Evolutionary conservation across 1,140 invertebrate species (phyloP).

Genomic region (Linepithema humile): DNA sequence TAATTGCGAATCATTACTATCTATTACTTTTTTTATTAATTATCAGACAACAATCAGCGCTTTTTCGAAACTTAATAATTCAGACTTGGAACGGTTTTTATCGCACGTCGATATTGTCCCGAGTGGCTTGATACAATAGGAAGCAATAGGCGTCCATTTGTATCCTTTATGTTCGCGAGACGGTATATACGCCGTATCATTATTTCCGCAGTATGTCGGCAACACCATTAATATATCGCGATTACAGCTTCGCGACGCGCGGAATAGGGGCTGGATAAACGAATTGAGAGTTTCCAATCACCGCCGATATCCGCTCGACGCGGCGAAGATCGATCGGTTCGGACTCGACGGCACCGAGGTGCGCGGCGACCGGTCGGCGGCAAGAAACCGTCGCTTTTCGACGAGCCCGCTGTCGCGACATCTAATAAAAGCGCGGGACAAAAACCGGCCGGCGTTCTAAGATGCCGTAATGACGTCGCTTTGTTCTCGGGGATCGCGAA

Average conservation of each 20-base stretch:
- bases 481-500: not conserved
- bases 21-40: not conserved
- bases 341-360: slow-evolving; percentile 18
- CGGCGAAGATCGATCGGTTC: slow-evolving; percentile 43
- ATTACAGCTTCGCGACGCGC: slow-evolving; percentile 21
- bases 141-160: not conserved
- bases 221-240: slow-evolving; percentile 42
- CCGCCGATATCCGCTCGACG: slow-evolving; percentile 6
- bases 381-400: slow-evolving; percentile 40
- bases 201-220: slow-evolving; percentile 19
- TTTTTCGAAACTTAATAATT: not conserved
- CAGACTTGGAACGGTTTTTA: not conserved
- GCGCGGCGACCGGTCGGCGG: not conserved
- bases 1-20: not conserved
- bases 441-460: slow-evolving; percentile 40
- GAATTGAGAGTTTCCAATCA: slow-evolving; percentile 49
- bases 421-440: slow-evolving; percentile 50
- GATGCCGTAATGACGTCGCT: slow-evolving; percentile 46
- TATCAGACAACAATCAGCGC: not conserved
- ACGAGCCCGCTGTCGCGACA: slow-evolving; percentile 50
- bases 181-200: not conserved
- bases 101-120: not conserved
- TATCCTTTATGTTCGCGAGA: slow-evolving; percentile 10
- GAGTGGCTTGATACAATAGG: not conserved
- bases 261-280: slow-evolving; percentile 25